phyloP scores from a whole-genome alignment of 2,113 vertebrate genomes.

The Caranx ignobilis region DNA sequence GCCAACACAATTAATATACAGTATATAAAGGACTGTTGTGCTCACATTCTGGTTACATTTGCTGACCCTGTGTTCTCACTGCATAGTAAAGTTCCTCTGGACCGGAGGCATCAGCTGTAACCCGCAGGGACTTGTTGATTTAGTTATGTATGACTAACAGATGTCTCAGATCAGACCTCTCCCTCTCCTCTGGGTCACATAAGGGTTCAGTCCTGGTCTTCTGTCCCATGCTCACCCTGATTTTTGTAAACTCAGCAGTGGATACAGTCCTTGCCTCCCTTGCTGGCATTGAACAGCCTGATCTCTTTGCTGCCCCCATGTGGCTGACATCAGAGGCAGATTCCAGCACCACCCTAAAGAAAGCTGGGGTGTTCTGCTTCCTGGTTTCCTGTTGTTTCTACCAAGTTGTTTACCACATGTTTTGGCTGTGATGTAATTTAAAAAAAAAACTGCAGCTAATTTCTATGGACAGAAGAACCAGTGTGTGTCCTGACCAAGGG shows the following conservation, averaged over 20 bases:
- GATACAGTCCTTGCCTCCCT: constrained; percentile 9
- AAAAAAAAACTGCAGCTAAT: constrained; percentile 30
- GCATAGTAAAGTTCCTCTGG: constrained; percentile 11
- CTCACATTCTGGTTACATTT: not conserved
- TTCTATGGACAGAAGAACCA: constrained; percentile 34
- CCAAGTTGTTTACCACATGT: constrained; percentile 47
- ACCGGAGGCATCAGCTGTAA: constrained; percentile 5
- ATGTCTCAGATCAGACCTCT: constrained; percentile 61
- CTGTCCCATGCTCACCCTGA: constrained; percentile 39
- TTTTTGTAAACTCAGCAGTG: not conserved
- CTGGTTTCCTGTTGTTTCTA: constrained; percentile 28
- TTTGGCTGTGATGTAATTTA: constrained; percentile 44
- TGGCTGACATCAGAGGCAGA: constrained; percentile 41
- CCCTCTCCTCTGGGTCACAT: constrained; percentile 54
- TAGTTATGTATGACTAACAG: constrained; percentile 61
- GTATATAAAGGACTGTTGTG: too few relatives aligned
- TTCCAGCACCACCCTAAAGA: constrained; percentile 15
- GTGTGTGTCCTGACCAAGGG: constrained; percentile 28
- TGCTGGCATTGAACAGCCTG: not conserved
- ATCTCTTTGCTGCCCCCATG: constrained; percentile 66
- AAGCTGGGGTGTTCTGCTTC: not conserved
- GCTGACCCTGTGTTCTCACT: not conserved
- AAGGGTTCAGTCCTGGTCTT: constrained; percentile 70
- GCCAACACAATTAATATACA: not conserved
- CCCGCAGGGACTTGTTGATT: constrained; percentile 27